Conservation (phyloP, 2,113 vertebrate species). For the Thymallus thymallus region DNA sequence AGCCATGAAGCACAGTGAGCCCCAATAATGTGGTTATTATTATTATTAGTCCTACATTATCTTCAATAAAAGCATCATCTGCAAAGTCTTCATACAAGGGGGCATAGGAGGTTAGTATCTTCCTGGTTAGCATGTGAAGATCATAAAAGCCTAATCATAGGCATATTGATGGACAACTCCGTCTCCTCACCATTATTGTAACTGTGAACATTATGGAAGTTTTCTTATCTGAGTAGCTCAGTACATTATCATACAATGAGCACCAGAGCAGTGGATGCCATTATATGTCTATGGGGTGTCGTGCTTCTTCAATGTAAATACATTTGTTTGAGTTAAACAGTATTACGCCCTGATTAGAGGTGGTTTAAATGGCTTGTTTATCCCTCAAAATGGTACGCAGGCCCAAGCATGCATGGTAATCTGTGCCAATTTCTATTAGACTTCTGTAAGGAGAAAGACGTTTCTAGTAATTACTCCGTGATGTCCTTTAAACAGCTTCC, state of each 20-base stretch:
- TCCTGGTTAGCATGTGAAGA: background rate
- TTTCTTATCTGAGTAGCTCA: background rate
- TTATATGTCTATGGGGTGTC: background rate
- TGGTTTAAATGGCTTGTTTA: background rate
- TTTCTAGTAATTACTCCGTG: conserved; percentile 15
- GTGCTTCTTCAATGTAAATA: background rate
- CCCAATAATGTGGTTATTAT: background rate
- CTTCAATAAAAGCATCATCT: background rate
- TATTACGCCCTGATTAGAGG: background rate
- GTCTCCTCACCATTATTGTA: too few relatives aligned
- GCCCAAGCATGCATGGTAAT: background rate
- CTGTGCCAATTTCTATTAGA: background rate
- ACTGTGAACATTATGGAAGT: too few relatives aligned
- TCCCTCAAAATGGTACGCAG: too few relatives aligned
- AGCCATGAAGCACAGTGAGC: background rate
- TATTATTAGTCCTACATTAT: background rate
- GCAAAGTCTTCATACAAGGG: background rate
- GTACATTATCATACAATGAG: background rate
- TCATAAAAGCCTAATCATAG: background rate
- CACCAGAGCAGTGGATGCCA: too few relatives aligned
- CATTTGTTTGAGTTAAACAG: background rate
- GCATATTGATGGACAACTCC: too few relatives aligned
- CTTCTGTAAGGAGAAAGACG: background rate
- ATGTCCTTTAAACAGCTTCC: conserved; percentile 9
- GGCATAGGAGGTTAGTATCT: background rate